A percentile compares a stretch with the other conserved stretches of the same genome.
phyloP scores from a whole-genome alignment of 2,888 invertebrate genomes.

The Apamea anceps region DNA sequence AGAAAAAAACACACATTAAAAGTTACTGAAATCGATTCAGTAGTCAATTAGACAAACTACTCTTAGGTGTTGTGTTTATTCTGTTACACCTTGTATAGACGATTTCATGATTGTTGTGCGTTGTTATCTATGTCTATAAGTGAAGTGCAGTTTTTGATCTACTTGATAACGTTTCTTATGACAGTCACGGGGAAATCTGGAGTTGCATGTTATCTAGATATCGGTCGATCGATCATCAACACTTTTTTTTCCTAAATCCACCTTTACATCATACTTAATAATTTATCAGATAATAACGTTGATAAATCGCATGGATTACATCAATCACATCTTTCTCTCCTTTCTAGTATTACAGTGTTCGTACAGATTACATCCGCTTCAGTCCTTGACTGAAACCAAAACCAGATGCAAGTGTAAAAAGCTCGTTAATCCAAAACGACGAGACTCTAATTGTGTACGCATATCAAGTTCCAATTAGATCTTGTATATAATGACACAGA shows the following conservation, averaged over 20 bases:
- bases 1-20: background rate
- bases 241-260: constrained; percentile 32
- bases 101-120: background rate
- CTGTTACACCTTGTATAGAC: background rate
- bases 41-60: background rate
- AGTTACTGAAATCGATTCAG: background rate
- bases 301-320: constrained; percentile 32
- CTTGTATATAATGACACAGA: constrained; percentile 82
- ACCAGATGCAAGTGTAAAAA: constrained; percentile 77
- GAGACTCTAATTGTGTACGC: constrained; percentile 85
- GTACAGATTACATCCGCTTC: constrained; percentile 42
- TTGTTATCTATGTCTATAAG: constrained; percentile 11
- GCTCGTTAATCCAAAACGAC: constrained; percentile 85
- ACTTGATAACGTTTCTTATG: constrained; percentile 21
- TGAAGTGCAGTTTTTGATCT: constrained; percentile 29
- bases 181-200: constrained; percentile 17
- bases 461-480: constrained; percentile 88
- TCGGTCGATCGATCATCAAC: constrained; percentile 41
- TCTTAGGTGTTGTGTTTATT: background rate
- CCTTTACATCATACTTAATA: constrained; percentile 40
- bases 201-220: constrained; percentile 27
- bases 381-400: constrained; percentile 54
- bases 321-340: constrained; percentile 10
- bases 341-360: background rate
- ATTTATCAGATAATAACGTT: constrained; percentile 42